phyloP scores from a whole-genome alignment of 35 echinoderm and acorn worm species.

The Lytechinus pictus region DNA sequence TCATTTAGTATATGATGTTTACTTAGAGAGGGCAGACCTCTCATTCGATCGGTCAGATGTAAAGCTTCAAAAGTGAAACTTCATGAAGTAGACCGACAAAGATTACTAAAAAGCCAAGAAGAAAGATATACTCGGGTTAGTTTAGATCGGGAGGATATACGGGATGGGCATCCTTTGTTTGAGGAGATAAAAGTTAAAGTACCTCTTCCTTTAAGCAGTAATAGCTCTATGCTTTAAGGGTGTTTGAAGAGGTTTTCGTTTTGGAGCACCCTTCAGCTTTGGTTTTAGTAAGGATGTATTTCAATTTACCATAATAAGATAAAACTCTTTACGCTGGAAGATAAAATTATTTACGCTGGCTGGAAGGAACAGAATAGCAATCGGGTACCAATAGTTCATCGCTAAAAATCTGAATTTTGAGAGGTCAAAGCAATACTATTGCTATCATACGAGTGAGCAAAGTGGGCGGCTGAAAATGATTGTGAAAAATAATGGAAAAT shows the following conservation, averaged over 20 bases:
- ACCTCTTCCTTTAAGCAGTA: background rate
- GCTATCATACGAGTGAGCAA: too few relatives aligned
- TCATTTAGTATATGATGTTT: background rate
- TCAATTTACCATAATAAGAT: slow-evolving; percentile 5
- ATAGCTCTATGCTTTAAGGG: too few relatives aligned
- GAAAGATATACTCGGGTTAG: background rate
- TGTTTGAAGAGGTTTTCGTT: background rate
- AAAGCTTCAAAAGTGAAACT: background rate
- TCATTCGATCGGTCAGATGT: background rate
- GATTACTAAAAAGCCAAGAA: background rate
- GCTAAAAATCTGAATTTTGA: too few relatives aligned
- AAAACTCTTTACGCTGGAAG: background rate
- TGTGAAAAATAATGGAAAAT: too few relatives aligned
- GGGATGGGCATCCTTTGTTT: background rate
- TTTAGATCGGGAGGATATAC: background rate
- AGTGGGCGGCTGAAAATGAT: too few relatives aligned
- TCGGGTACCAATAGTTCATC: too few relatives aligned
- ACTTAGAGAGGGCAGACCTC: background rate
- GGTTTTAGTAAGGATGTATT: background rate
- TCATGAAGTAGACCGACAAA: background rate
- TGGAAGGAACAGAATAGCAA: too few relatives aligned
- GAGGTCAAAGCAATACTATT: too few relatives aligned
- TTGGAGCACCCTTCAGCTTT: background rate
- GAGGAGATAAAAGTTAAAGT: slow-evolving; percentile 14
- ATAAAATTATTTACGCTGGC: too few relatives aligned